These are phyloP conservation scores for Cuniculus paca DNA, from an alignment of 2,797 vertebrate genomes.

Conservation along the genomic window DNA sequence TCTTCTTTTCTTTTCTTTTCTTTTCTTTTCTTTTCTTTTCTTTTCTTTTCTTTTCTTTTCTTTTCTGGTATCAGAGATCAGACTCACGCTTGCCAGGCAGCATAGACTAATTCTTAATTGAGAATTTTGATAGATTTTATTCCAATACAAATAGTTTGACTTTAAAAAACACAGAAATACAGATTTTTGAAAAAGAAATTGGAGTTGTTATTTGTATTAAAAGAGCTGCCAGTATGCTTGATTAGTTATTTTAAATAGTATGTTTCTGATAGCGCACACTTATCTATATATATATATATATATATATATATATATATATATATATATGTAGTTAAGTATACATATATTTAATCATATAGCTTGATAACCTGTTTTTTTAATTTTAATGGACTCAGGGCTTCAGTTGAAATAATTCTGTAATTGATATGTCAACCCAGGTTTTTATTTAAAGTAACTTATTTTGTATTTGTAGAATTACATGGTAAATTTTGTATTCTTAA, in stretches of 20 bases:
- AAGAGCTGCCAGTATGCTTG: slow-evolving; percentile 20
- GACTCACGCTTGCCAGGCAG: too few species aligned
- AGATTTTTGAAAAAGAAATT: slow-evolving; percentile 39
- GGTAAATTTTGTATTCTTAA: slow-evolving; percentile 43
- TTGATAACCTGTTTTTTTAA: slow-evolving; percentile 33
- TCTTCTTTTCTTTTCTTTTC: too few species aligned
- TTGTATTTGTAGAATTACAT: slow-evolving; percentile 42
- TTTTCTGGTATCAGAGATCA: too few species aligned
- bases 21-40: too few species aligned
- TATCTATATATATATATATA: not conserved
- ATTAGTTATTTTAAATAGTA: slow-evolving; percentile 57
- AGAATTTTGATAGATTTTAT: slow-evolving; percentile 36
- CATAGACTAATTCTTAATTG: slow-evolving; percentile 25
- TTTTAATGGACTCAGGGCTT: slow-evolving; percentile 18
- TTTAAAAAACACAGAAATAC: slow-evolving; percentile 38
- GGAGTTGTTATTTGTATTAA: not conserved
- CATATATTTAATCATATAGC: slow-evolving; percentile 5
- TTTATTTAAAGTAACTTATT: slow-evolving; percentile 44
- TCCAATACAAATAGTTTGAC: slow-evolving; percentile 1
- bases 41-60: too few species aligned
- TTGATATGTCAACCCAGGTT: not conserved
- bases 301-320: not conserved
- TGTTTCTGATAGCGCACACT: not conserved
- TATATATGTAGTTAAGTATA: not conserved
- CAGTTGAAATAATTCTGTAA: slow-evolving; percentile 39